Evolutionary conservation across 2,797 vertebrate genomes (phyloP).

Genomic region (Leucoraja ocellata): DNA sequence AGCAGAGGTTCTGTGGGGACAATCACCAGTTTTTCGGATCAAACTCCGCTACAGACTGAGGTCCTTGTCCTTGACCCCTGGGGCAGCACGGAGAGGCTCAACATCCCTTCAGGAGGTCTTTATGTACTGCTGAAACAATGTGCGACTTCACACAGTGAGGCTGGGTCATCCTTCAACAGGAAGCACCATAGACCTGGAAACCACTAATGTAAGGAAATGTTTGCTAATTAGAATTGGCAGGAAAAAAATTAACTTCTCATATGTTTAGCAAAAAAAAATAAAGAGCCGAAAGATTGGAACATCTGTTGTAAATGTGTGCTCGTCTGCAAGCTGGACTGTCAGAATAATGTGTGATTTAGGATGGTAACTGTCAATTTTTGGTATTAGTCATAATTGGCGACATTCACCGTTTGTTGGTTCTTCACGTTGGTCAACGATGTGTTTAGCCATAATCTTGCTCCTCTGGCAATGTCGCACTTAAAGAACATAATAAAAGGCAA

Average conservation of each 20-base stretch:
- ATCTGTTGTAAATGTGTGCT: conserved; percentile 35
- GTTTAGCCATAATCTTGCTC: neutral
- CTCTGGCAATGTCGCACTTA: neutral
- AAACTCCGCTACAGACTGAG: neutral
- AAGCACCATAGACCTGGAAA: conserved; percentile 31
- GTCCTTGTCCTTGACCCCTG: conserved; percentile 30
- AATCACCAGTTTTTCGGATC: neutral
- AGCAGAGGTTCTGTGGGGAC: conserved; percentile 15
- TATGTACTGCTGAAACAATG: conserved; percentile 33
- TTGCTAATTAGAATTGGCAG: conserved; percentile 33
- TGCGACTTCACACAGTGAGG: neutral
- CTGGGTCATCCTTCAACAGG: conserved; percentile 36
- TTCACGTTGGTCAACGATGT: neutral
- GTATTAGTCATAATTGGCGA: neutral
- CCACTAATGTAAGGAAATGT: conserved; percentile 16
- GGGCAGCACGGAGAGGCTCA: neutral
- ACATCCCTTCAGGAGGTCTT: neutral
- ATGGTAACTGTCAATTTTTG: neutral
- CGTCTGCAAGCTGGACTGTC: neutral
- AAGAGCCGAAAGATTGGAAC: conserved; percentile 14
- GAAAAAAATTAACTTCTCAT: conserved; percentile 17
- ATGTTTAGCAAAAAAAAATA: neutral
- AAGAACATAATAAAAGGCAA: neutral
- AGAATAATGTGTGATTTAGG: neutral
- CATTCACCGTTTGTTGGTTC: neutral